Evolutionary conservation across 1,140 invertebrate genomes (phyloP), one percentile per base, ranked within the genome.

Genomic region (Trichogramma pretiosum): DNA sequence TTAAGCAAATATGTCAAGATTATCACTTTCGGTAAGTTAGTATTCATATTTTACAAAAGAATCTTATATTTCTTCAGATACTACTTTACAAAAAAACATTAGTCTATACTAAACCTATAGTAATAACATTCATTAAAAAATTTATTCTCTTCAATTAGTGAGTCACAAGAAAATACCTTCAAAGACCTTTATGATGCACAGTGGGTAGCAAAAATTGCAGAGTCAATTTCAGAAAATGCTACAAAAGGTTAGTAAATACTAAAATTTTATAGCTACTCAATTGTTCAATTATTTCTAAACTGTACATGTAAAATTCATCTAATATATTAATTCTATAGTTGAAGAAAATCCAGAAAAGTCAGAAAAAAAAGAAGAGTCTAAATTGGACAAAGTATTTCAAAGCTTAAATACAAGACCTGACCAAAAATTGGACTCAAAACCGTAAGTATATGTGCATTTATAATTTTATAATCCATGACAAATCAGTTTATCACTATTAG

Each of bases 11-110:
- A 43, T 68, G 63, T 55, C 67, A 74, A 51, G 75, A 76, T 21
- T 68, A 61, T 49, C 77, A 79, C 57, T 77, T 77, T 68, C 67
- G 65, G 72, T 74, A 72, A 62, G 64, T 67, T 43, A 44, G 13
- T 46, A 10, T 41, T 53, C 17, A 32, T 33, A 26, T 44, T 22
- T 43, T 48, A 22, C 13, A 38, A 24, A 35, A 39, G 21, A 32
- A 18, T 23, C 16, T 41, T 16, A 24, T 19, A 21, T 33, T 11
- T 34, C 36, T 26, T 28, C 22, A 14, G 21, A 14, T 45, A 14
- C 34, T 21, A 33, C 46, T 40, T 46, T 32, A 47, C 21, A 16
- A 8, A 35, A 48, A 11, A 42, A 36, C 26, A 42, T 48, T 36
- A 9, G 19, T 48, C 43, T 11, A 14, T 28, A 21, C n/a, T n/a